phyloP scores from a whole-genome alignment of 1,140 invertebrate species.

The Nymphalis io region DNA sequence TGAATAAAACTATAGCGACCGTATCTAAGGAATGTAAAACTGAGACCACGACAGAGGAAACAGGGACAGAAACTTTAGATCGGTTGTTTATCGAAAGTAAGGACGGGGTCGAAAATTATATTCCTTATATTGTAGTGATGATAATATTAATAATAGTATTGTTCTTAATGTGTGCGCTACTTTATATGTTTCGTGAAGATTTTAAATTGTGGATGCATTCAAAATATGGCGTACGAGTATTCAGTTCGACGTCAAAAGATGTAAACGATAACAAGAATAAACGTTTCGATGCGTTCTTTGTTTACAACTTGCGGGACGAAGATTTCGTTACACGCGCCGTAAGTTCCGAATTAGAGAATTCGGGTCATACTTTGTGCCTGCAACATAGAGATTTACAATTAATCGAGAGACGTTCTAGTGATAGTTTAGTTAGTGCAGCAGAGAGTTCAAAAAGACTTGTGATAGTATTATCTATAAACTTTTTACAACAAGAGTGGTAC shows the following conservation, averaged over 20 bases:
- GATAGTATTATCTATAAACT: constrained; percentile 87
- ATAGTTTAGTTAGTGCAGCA: constrained; percentile 88
- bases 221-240: constrained; percentile 92
- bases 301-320: constrained; percentile 92
- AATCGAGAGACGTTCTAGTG: constrained; percentile 85
- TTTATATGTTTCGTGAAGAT: constrained; percentile 91
- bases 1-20: constrained; percentile 76
- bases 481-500: constrained; percentile 89
- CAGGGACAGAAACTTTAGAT: constrained; percentile 79
- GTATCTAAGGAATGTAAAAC: constrained; percentile 77
- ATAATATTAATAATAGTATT: constrained; percentile 87
- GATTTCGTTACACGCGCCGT: constrained; percentile 89
- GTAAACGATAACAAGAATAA: constrained; percentile 82
- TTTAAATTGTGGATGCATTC: constrained; percentile 94
- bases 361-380: constrained; percentile 87
- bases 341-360: constrained; percentile 89
- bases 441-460: constrained; percentile 88
- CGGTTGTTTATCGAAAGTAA: constrained; percentile 79
- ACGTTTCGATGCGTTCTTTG: constrained; percentile 92
- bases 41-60: constrained; percentile 73
- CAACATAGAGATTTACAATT: constrained; percentile 89
- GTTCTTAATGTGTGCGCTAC: constrained; percentile 87
- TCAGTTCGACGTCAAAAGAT: constrained; percentile 83
- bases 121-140: constrained; percentile 90
- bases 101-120: constrained; percentile 83